phyloP scores from a whole-genome alignment of 2,113 vertebrate genomes.

The Charina bottae region DNA sequence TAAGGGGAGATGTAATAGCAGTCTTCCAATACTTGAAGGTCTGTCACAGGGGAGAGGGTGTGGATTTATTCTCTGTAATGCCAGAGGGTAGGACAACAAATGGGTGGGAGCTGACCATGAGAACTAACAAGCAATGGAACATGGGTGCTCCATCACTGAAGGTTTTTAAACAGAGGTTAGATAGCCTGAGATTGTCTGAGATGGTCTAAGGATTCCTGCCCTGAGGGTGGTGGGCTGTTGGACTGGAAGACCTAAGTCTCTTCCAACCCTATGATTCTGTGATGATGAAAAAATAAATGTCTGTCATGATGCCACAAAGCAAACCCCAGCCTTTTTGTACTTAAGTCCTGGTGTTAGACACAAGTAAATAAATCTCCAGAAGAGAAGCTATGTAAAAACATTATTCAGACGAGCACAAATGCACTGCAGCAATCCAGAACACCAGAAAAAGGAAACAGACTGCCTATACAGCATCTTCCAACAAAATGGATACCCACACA shows the following conservation, averaged over 20 bases:
- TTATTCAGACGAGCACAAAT: too few species aligned
- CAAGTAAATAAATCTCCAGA: not conserved
- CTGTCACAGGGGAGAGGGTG: not conserved
- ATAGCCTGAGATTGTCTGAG: not conserved
- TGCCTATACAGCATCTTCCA: too few species aligned
- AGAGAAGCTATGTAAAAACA: too few species aligned
- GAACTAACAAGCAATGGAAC: not conserved
- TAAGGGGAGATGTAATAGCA: not conserved
- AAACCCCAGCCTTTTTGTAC: not conserved
- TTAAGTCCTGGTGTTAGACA: not conserved
- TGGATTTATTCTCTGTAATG: not conserved
- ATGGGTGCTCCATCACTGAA: not conserved
- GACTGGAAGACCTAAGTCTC: not conserved
- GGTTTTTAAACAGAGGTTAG: not conserved
- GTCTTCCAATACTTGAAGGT: not conserved
- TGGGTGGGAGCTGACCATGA: not conserved
- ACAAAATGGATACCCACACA: too few species aligned
- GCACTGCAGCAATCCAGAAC: too few species aligned
- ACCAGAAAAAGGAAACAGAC: too few species aligned
- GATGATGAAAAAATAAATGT: not conserved
- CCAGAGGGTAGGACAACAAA: not conserved
- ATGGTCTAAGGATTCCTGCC: not conserved
- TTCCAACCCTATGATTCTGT: not conserved
- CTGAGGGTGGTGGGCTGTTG: not conserved
- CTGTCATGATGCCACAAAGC: not conserved